Evolutionary conservation across 2,113 vertebrate genomes (phyloP).

Genomic region (Panthera tigris): DNA sequence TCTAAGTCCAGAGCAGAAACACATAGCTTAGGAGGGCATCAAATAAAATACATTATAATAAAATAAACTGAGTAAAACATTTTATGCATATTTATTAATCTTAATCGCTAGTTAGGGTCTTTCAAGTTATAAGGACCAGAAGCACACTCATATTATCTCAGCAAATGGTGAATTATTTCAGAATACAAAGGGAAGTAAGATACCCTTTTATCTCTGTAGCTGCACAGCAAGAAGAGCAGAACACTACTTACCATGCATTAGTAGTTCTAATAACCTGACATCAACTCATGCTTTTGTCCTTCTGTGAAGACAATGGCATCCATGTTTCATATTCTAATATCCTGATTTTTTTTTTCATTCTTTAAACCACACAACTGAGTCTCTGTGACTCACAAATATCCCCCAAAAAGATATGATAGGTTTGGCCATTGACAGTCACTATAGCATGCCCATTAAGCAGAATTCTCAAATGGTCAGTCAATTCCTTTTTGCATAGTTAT

Average conservation of each 20-base stretch:
- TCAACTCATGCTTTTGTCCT: background rate
- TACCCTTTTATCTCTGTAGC: background rate
- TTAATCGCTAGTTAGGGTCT: background rate
- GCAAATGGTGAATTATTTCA: background rate
- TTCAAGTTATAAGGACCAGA: background rate
- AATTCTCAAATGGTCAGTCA: background rate
- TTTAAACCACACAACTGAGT: background rate
- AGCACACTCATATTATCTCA: background rate
- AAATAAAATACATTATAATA: background rate
- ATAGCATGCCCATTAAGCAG: background rate
- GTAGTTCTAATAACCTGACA: background rate
- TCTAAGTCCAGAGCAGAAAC: background rate
- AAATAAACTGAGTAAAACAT: background rate
- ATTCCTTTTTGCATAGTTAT: background rate
- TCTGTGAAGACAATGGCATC: background rate
- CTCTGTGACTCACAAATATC: background rate
- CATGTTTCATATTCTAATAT: background rate
- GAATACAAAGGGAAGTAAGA: background rate
- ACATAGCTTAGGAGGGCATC: background rate
- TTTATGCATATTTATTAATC: background rate
- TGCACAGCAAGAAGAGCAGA: background rate
- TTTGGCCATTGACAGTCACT: background rate
- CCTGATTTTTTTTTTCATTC: background rate
- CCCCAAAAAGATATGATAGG: background rate
- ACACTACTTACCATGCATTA: background rate